Evolutionary conservation across 2,888 invertebrate species (phyloP).

Genomic region (Nephrotoma flavescens): DNA sequence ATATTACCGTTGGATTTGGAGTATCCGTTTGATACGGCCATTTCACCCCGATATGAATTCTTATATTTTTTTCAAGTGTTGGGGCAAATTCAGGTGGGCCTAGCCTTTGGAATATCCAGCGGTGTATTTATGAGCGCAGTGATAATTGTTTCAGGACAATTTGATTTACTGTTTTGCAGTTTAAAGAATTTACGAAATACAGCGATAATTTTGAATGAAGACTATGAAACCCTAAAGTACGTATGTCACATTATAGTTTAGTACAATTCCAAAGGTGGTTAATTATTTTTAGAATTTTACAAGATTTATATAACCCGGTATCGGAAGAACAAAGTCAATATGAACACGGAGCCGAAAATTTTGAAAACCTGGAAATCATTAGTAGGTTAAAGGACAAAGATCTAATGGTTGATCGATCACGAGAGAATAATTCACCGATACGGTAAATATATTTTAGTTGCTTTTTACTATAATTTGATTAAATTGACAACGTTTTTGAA

Average conservation of each 20-base stretch:
- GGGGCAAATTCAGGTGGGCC: constrained; percentile 25
- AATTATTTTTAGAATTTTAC: neutral
- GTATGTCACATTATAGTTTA: neutral
- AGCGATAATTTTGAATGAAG: constrained; percentile 10
- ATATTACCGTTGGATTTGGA: constrained; percentile 23
- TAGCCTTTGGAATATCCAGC: constrained; percentile 17
- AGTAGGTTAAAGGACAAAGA: neutral
- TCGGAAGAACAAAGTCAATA: constrained; percentile 9
- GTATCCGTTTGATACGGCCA: constrained; percentile 25
- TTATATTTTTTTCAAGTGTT: constrained; percentile 19
- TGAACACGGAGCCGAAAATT: constrained; percentile 6
- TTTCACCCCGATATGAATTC: constrained; percentile 16
- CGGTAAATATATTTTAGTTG: neutral
- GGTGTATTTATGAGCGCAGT: constrained; percentile 23
- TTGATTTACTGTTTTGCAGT: constrained; percentile 23
- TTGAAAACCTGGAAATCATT: neutral
- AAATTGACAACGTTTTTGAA: no score
- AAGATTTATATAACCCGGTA: neutral
- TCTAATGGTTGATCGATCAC: neutral
- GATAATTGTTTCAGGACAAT: constrained; percentile 23
- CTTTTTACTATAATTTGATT: no score
- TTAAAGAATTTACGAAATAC: constrained; percentile 24
- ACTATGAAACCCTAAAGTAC: neutral
- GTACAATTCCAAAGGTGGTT: neutral
- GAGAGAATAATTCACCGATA: neutral